A percentile compares a stretch with the other conserved stretches of the same genome.
Evolutionary conservation across 2,797 vertebrate species (phyloP).

Genomic region (Momotus momota): DNA sequence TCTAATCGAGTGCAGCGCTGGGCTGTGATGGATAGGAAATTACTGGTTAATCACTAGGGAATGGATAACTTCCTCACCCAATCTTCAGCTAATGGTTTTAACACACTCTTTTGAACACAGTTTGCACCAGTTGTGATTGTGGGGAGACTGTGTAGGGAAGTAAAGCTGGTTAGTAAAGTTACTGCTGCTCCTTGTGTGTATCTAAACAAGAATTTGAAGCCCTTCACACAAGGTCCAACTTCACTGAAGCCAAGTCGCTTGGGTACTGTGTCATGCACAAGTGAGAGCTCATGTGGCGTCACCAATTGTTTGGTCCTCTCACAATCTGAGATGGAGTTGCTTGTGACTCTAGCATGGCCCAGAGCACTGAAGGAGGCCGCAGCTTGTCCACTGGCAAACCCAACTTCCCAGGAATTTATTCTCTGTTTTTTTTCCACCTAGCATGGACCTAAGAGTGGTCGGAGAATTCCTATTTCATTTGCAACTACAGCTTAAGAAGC

Average conservation of each 20-base stretch:
- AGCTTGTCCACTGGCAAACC: not conserved
- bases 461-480: not conserved
- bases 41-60: not conserved
- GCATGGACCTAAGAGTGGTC: too few relatives aligned
- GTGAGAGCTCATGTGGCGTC: not conserved
- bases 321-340: rapidly evolving
- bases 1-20: not conserved
- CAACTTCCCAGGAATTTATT: not conserved
- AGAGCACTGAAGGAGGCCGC: not conserved
- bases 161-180: not conserved
- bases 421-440: not conserved
- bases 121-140: not conserved
- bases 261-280: not conserved
- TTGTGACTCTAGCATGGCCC: not conserved
- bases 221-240: not conserved
- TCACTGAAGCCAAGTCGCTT: not conserved
- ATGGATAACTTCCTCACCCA: slow-evolving; percentile 12
- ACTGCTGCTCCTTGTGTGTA: not conserved
- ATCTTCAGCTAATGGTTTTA: slow-evolving; percentile 18
- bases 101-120: not conserved
- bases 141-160: not conserved
- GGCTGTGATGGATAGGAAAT: slow-evolving; percentile 13
- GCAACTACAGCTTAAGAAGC: not conserved
- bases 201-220: not conserved
- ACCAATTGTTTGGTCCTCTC: not conserved